Percentiles rank a stretch among this genome's conserved stretches.
These are phyloP conservation scores for Malacosoma neustria DNA, from an alignment of 2,888 invertebrate genomes.

Conservation along the genomic window DNA sequence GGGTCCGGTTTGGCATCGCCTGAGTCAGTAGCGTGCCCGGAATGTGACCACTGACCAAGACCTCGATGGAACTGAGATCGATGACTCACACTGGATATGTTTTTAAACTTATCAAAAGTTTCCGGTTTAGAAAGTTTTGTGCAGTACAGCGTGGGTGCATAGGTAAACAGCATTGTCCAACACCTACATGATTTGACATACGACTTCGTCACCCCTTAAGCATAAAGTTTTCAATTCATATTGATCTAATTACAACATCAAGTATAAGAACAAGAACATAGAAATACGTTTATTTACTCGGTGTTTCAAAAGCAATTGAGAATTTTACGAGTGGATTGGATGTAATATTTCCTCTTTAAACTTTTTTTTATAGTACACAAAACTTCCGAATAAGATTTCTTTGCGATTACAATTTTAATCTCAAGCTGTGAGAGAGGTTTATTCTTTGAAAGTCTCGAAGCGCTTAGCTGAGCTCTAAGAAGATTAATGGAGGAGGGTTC, in stretches of 20 bases:
- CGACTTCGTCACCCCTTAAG: constrained; percentile 17
- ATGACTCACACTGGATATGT: constrained; percentile 54
- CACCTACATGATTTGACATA: constrained; percentile 33
- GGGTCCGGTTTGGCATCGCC: constrained; percentile 41
- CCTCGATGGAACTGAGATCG: constrained; percentile 47
- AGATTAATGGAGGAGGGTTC: constrained; percentile 23
- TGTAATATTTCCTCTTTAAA: too few species aligned
- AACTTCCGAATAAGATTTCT: too few species aligned
- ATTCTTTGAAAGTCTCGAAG: constrained; percentile 16
- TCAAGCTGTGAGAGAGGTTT: constrained; percentile 3
- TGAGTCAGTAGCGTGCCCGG: constrained; percentile 33
- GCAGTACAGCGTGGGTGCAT: constrained; percentile 43
- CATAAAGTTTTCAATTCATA: not conserved
- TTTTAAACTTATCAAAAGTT: constrained; percentile 31
- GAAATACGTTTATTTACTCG: too few species aligned
- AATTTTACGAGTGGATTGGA: too few species aligned
- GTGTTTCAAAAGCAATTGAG: too few species aligned
- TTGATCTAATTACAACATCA: not conserved
- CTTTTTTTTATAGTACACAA: too few species aligned
- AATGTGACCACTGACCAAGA: constrained; percentile 74
- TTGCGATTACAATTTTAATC: too few species aligned
- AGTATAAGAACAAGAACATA: not conserved
- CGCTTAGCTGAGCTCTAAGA: constrained; percentile 24
- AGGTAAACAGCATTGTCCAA: constrained; percentile 49
- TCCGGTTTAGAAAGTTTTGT: constrained; percentile 52